Conservation (phyloP, 2,888 invertebrate genomes). For the Drosophila kanekoi region DNA sequence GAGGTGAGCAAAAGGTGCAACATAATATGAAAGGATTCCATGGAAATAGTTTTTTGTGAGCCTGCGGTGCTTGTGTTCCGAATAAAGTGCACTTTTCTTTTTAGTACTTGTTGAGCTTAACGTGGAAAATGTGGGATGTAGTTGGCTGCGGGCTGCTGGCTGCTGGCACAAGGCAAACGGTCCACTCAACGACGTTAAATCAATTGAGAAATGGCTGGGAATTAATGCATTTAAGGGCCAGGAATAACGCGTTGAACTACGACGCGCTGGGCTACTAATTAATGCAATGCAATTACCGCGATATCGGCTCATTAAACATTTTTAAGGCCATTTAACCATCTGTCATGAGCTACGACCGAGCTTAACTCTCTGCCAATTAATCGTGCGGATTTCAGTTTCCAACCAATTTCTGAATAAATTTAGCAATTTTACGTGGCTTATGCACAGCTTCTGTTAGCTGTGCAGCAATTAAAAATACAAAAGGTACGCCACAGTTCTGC, state of each 20-base stretch:
- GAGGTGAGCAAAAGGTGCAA: not conserved
- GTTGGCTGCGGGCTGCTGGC: not conserved
- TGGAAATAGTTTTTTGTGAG: not conserved
- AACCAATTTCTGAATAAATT: conserved; percentile 9
- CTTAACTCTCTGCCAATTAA: conserved; percentile 1
- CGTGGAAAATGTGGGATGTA: not conserved
- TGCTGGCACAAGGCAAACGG: not conserved
- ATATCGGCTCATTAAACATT: conserved; percentile 47
- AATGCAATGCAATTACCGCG: conserved; percentile 56
- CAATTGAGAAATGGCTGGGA: not conserved
- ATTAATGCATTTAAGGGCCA: conserved; percentile 13
- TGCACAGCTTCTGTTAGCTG: not conserved
- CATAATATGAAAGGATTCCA: not conserved
- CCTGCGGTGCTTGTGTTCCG: not conserved
- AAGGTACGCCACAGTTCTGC: not conserved
- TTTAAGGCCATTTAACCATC: conserved; percentile 32
- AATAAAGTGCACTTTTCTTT: not conserved
- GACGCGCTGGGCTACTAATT: conserved; percentile 31
- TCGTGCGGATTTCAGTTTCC: conserved; percentile 1
- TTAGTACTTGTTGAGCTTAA: not conserved
- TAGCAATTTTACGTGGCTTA: not conserved
- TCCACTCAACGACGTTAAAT: not conserved
- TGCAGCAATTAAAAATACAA: not conserved
- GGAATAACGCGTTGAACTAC: conserved; percentile 4
- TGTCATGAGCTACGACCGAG: conserved; percentile 2